phyloP scores from a whole-genome alignment of 2,797 vertebrate genomes.

The Pelobates cultripes region DNA sequence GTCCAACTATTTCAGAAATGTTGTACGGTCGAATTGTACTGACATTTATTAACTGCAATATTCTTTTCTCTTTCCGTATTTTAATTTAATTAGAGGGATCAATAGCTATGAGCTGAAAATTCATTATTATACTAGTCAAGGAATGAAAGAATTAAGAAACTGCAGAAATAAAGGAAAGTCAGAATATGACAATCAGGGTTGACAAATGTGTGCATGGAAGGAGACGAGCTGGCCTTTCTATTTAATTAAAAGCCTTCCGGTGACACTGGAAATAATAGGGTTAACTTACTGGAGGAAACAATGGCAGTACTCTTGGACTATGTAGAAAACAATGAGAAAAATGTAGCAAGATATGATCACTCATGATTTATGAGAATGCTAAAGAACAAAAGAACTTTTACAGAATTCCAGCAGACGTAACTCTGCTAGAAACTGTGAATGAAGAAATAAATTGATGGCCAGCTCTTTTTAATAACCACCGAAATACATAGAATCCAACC shows the following conservation, averaged over 20 bases:
- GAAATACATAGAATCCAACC: too few species aligned
- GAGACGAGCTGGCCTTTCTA: too few species aligned
- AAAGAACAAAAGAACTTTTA: constrained; percentile 8
- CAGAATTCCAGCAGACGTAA: too few species aligned
- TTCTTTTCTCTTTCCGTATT: background rate
- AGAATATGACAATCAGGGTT: background rate
- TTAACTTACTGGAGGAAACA: constrained; percentile 3
- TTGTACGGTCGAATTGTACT: too few species aligned
- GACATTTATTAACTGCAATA: background rate
- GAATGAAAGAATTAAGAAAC: constrained; percentile 10
- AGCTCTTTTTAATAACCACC: too few species aligned
- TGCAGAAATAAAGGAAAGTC: constrained; percentile 10
- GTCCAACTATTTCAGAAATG: too few species aligned
- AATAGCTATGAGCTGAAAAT: constrained; percentile 5
- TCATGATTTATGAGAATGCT: constrained; percentile 40
- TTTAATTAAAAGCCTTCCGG: too few species aligned
- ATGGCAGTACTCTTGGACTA: background rate
- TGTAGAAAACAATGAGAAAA: constrained; percentile 1
- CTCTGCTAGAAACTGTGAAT: too few species aligned
- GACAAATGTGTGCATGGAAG: too few species aligned
- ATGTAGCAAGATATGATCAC: background rate
- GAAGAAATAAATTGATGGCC: too few species aligned
- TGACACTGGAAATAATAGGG: too few species aligned
- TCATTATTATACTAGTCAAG: constrained; percentile 16
- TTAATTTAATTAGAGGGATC: constrained; percentile 39